phyloP scores from a whole-genome alignment of 2,113 vertebrate species.

The Gulo gulo region DNA sequence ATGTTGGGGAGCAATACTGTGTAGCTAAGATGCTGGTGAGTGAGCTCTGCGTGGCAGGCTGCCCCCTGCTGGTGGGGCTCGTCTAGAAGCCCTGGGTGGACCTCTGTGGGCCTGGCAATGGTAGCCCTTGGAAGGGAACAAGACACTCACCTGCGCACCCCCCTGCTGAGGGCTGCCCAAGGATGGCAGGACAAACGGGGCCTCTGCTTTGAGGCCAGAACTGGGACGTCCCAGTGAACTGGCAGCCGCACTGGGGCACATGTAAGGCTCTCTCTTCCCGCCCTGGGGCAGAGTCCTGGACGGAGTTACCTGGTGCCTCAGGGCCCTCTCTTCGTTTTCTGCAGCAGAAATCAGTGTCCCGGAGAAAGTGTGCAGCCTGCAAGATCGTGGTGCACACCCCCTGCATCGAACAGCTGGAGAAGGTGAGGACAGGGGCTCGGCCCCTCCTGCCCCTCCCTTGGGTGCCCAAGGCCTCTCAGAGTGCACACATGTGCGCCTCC shows the following conservation, averaged over 20 bases:
- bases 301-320: background rate
- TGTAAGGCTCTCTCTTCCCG: background rate
- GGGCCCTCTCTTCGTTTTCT: constrained; percentile 35
- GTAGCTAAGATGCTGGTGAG: constrained; percentile 93
- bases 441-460: background rate
- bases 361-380: constrained; percentile 95
- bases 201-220: background rate
- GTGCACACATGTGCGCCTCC: fast-evolving
- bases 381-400: constrained; percentile 94
- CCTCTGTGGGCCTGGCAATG: fast-evolving
- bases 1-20: constrained; percentile 95
- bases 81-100: background rate
- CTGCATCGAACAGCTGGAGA: constrained; percentile 95
- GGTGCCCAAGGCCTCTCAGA: background rate
- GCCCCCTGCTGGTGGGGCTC: background rate
- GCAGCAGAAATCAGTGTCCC: constrained; percentile 93
- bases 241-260: background rate
- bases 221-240: background rate
- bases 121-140: background rate
- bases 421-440: constrained; percentile 83
- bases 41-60: constrained; percentile 6
- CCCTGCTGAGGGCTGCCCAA: background rate
- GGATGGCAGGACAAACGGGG: background rate
- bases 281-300: background rate
- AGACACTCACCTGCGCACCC: background rate